These are phyloP conservation scores for Ahaetulla prasina DNA, from an alignment of 2,113 vertebrate genomes.

Conservation along the genomic window DNA sequence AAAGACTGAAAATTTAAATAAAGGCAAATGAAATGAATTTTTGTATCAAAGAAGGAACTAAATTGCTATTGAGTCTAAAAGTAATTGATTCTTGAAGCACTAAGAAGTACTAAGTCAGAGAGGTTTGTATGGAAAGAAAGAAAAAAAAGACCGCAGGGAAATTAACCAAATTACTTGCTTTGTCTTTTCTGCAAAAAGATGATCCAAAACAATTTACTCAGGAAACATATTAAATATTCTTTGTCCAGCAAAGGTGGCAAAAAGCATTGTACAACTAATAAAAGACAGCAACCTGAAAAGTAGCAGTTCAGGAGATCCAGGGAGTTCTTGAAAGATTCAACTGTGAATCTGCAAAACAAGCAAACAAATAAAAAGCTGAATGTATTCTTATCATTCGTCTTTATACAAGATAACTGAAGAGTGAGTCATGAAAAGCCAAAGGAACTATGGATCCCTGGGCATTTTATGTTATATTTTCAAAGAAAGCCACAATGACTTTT, in stretches of 20 bases:
- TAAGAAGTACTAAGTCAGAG: neutral
- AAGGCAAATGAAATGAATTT: neutral
- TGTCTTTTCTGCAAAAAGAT: neutral
- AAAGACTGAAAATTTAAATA: neutral
- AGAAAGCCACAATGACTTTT: neutral
- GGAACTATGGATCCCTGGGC: neutral
- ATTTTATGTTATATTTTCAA: neutral
- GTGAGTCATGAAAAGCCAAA: neutral
- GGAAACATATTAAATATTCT: neutral
- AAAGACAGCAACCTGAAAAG: neutral
- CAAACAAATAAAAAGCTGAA: neutral
- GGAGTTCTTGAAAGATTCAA: neutral
- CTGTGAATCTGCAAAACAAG: neutral
- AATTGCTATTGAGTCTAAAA: constrained; percentile 1
- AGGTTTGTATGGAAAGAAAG: neutral
- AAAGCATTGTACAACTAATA: neutral
- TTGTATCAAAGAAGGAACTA: neutral
- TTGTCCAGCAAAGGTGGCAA: neutral
- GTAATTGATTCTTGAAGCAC: neutral
- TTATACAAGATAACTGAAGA: neutral
- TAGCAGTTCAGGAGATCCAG: neutral
- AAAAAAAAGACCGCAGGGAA: neutral
- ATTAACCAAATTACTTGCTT: neutral
- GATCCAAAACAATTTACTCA: neutral
- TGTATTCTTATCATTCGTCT: neutral